A percentile compares a stretch with the other conserved stretches of the same genome.
Conservation (phyloP, 2,888 invertebrate genomes). For the Eupithecia vulgata region DNA sequence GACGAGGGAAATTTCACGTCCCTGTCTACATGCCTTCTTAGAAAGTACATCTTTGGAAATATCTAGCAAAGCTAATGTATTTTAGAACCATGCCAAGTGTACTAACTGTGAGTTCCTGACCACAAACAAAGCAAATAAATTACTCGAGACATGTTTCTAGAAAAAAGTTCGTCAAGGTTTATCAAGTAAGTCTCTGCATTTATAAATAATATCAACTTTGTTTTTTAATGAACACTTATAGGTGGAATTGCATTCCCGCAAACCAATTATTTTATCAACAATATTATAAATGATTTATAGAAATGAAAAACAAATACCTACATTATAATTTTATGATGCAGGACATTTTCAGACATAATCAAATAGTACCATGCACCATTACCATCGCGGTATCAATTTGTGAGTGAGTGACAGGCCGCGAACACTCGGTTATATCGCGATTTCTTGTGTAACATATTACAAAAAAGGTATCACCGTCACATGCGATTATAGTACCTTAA, state of each 20-base stretch:
- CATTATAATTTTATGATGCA: neutral
- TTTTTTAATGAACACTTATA: neutral
- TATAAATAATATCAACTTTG: constrained; percentile 4
- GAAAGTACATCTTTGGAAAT: neutral
- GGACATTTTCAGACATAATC: neutral
- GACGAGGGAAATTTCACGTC: too few relatives aligned
- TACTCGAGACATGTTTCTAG: constrained; percentile 49
- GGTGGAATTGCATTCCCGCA: neutral
- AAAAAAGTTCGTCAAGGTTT: constrained; percentile 49
- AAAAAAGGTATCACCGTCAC: neutral
- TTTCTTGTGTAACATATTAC: neutral
- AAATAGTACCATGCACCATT: neutral
- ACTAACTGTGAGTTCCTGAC: neutral
- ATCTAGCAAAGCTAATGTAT: neutral
- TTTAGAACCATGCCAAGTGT: neutral
- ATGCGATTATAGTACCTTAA: neutral
- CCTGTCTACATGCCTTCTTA: too few relatives aligned
- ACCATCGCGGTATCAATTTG: neutral
- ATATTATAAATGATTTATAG: neutral
- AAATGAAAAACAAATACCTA: neutral
- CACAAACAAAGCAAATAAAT: constrained; percentile 27
- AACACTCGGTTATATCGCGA: too few relatives aligned
- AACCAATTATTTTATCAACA: neutral
- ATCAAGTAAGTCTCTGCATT: neutral
- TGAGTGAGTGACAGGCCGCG: neutral